Evolutionary conservation across 2,888 invertebrate species (phyloP).

Genomic region (Eurytoma californica): DNA sequence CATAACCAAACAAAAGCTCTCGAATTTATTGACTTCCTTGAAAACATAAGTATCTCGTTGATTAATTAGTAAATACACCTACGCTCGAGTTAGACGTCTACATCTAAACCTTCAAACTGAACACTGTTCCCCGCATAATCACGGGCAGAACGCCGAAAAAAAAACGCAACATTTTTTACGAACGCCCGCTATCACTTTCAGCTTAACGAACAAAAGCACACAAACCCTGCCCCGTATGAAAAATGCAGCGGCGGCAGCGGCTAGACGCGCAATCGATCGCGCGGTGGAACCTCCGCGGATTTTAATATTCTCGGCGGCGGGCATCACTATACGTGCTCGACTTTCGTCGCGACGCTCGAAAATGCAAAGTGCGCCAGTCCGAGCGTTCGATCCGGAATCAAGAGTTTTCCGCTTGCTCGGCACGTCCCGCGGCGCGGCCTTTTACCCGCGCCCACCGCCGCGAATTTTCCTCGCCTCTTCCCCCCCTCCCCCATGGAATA

Average conservation of each 20-base stretch:
- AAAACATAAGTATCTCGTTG: too few species aligned
- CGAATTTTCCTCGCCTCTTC: conserved; percentile 22
- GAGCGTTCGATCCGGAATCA: conserved; percentile 52
- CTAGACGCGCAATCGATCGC: conserved; percentile 36
- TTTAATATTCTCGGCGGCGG: conserved; percentile 36
- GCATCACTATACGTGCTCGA: conserved; percentile 21
- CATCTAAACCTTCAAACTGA: neutral
- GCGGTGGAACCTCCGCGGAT: neutral
- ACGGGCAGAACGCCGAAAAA: neutral
- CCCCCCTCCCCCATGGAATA: neutral
- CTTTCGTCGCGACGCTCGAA: conserved; percentile 9
- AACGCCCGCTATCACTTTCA: neutral
- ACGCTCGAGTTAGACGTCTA: neutral
- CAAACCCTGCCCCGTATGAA: neutral
- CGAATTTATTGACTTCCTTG: too few species aligned
- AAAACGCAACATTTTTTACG: neutral
- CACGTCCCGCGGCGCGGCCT: conserved; percentile 52
- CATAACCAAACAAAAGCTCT: too few species aligned
- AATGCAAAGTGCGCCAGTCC: conserved; percentile 45
- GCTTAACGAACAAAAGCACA: neutral
- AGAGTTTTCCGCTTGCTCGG: conserved; percentile 57
- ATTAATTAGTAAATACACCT: neutral
- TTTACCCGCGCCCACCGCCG: neutral
- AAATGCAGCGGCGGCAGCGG: neutral
- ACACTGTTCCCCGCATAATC: too few species aligned